phyloP scores from a whole-genome alignment of 2,888 invertebrate genomes.

The Harpagoxenus sublaevis region DNA sequence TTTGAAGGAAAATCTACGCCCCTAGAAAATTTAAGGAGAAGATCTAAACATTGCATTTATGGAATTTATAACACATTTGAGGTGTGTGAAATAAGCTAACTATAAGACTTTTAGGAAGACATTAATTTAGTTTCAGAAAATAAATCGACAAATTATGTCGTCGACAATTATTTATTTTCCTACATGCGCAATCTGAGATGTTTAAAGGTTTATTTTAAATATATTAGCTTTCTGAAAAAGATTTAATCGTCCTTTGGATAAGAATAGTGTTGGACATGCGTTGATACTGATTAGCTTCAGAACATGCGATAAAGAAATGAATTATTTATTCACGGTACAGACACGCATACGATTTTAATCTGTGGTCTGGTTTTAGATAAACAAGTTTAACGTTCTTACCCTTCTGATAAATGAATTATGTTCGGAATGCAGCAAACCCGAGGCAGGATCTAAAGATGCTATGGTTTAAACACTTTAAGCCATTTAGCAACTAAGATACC shows the following conservation, averaged over 20 bases:
- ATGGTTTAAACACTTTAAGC: conserved; percentile 29
- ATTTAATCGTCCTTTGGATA: not conserved
- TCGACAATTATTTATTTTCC: conserved; percentile 65
- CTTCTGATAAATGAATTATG: conserved; percentile 41
- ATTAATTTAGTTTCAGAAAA: conserved; percentile 69
- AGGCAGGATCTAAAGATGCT: conserved; percentile 30
- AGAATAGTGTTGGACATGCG: not conserved
- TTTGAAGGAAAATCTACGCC: not conserved
- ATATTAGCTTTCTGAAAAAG: not conserved
- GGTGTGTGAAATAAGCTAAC: not conserved
- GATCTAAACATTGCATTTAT: not conserved
- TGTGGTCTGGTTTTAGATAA: conserved; percentile 33
- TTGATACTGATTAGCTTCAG: not conserved
- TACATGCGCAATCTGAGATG: not conserved
- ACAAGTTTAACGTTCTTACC: conserved; percentile 34
- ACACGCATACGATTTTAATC: conserved; percentile 18
- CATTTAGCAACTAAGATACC: conserved; percentile 17
- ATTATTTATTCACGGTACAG: conserved; percentile 19
- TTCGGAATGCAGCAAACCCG: conserved; percentile 31
- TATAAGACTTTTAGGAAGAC: conserved; percentile 61
- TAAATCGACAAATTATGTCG: conserved; percentile 67
- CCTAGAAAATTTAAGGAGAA: not conserved
- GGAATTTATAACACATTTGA: conserved; percentile 6
- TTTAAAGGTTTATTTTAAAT: conserved; percentile 1
- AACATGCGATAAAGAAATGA: not conserved